Evolutionary conservation across 2,797 vertebrate genomes (phyloP).

Genomic region (Jordanella pulchra): DNA sequence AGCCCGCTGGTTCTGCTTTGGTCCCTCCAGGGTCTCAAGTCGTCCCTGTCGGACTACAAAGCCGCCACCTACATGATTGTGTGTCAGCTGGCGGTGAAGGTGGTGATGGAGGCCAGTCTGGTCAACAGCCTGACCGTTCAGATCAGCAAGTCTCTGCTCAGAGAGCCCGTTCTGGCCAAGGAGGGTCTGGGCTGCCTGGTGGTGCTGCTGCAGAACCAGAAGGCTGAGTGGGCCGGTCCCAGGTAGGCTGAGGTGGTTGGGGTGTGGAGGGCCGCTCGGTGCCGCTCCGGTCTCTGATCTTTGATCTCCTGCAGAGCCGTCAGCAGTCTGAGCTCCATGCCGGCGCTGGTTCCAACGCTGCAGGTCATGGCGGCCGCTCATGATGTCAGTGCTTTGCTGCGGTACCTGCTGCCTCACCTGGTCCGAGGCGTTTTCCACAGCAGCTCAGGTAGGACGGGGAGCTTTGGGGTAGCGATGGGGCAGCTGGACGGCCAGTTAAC

Average conservation of each 20-base stretch:
- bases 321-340: constrained; percentile 75
- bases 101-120: constrained; percentile 84
- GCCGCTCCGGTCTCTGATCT: not conserved
- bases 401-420: constrained; percentile 87
- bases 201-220: constrained; percentile 92
- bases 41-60: constrained; percentile 86
- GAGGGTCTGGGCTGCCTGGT: constrained; percentile 89
- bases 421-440: constrained; percentile 61
- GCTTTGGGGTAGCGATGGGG: not conserved
- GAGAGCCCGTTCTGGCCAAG: constrained; percentile 74
- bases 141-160: constrained; percentile 83
- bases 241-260: constrained; percentile 78
- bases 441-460: constrained; percentile 45
- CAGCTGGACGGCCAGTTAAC: not conserved
- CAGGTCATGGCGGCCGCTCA: constrained; percentile 80
- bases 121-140: constrained; percentile 84
- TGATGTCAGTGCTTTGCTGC: constrained; percentile 85
- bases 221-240: constrained; percentile 78
- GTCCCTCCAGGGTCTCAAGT: constrained; percentile 88
- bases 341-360: constrained; percentile 79
- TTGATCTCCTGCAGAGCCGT: constrained; percentile 76
- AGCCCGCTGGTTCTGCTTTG: too few species aligned
- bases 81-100: constrained; percentile 90
- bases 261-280: not conserved
- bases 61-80: constrained; percentile 94